A percentile compares a stretch with the other conserved stretches of the same genome.
Conservation (phyloP, 2,888 invertebrate species). For the Amblyjoppa fuscipennis region DNA sequence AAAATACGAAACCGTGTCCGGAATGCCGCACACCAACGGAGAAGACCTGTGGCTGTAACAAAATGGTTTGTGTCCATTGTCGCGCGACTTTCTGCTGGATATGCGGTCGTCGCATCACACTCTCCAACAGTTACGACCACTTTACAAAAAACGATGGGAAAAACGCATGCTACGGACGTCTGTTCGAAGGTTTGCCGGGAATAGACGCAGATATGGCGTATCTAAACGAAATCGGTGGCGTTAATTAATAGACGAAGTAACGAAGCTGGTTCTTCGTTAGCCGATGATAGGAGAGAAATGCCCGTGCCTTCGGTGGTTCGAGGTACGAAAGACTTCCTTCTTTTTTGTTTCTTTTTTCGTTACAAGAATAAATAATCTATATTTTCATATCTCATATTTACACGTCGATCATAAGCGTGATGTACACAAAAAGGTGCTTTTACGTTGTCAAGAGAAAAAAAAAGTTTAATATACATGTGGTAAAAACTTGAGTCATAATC, state of each 20-base stretch:
- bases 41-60: constrained; percentile 75
- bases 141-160: constrained; percentile 49
- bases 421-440: background rate
- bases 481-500: constrained; percentile 3
- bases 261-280: background rate
- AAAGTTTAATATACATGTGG: background rate
- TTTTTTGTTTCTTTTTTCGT: constrained; percentile 9
- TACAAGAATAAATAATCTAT: constrained; percentile 51
- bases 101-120: constrained; percentile 70
- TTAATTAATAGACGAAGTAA: background rate
- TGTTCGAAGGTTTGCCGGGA: constrained; percentile 70
- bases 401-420: constrained; percentile 20
- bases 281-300: background rate
- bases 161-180: constrained; percentile 69
- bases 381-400: constrained; percentile 58
- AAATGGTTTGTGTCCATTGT: constrained; percentile 74
- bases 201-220: constrained; percentile 18
- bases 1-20: constrained; percentile 75
- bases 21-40: constrained; percentile 71
- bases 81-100: constrained; percentile 75
- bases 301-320: background rate
- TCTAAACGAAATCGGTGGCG: background rate
- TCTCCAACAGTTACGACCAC: constrained; percentile 73
- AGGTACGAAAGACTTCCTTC: background rate
- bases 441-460: background rate